Evolutionary conservation across 2,113 vertebrate genomes (phyloP).

Genomic region (Pseudois nayaur): DNA sequence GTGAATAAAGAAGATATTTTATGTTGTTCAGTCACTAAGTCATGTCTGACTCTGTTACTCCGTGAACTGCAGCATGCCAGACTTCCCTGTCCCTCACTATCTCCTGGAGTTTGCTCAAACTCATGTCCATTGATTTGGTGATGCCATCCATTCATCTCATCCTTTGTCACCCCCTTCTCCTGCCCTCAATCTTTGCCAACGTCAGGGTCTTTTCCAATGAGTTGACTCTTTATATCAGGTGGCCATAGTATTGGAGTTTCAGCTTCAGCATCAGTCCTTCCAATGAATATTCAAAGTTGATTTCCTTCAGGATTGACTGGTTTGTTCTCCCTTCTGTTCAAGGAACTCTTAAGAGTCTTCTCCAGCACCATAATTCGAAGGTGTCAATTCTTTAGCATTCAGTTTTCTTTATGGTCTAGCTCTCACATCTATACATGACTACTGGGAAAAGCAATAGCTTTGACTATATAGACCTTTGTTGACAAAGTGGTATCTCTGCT

Average conservation of each 20-base stretch:
- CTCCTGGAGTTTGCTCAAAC: not conserved
- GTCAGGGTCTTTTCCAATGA: not conserved
- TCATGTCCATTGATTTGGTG: not conserved
- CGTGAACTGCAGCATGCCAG: not conserved
- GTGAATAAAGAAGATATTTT: not conserved
- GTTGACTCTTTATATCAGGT: not conserved
- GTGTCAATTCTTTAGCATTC: not conserved
- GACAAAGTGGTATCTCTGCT: not conserved
- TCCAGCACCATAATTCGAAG: rapidly evolving
- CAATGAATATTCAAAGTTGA: not conserved
- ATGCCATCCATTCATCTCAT: not conserved
- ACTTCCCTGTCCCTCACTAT: not conserved
- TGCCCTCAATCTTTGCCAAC: not conserved
- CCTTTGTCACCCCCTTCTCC: not conserved
- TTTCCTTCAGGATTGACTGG: not conserved
- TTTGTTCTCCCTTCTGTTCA: not conserved
- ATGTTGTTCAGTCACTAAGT: not conserved
- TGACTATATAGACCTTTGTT: not conserved
- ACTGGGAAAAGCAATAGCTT: not conserved
- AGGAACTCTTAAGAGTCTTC: not conserved
- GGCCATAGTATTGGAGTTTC: not conserved
- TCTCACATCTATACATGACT: not conserved
- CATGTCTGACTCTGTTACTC: not conserved
- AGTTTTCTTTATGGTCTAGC: not conserved
- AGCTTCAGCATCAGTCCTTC: not conserved